Evolutionary conservation across 2,113 vertebrate species (phyloP).

Genomic region (Struthidea cinerea): DNA sequence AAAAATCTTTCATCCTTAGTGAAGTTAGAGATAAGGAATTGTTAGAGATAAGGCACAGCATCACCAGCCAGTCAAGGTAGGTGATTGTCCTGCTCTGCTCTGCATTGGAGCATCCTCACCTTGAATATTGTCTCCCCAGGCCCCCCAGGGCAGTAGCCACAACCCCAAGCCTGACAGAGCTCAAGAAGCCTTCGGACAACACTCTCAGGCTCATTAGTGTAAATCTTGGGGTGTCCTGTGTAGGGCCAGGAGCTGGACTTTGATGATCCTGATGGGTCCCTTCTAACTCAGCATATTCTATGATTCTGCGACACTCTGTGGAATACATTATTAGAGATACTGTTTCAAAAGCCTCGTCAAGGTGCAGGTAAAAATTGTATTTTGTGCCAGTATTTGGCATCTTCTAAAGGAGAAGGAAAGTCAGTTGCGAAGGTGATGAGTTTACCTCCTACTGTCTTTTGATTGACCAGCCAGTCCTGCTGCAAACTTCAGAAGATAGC

Average conservation of each 20-base stretch:
- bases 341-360: background rate
- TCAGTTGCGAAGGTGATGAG: background rate
- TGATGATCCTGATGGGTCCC: background rate
- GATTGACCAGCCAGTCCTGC: background rate
- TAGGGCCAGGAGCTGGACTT: background rate
- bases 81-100: background rate
- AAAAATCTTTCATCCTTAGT: background rate
- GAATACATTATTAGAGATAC: background rate
- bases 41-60: background rate
- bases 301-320: background rate
- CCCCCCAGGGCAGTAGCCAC: background rate
- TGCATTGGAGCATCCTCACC: too few species aligned
- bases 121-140: background rate
- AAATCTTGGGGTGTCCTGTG: rapidly evolving
- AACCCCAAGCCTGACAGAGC: background rate
- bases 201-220: background rate
- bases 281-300: background rate
- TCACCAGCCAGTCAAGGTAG: background rate
- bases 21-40: background rate
- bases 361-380: background rate
- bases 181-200: background rate
- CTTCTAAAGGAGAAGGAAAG: background rate
- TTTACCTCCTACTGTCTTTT: background rate
- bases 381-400: background rate
- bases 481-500: background rate